Base-by-base conservation (phyloP, 2,888 invertebrate genomes). In the Pasiphila rectangulata region DNA sequence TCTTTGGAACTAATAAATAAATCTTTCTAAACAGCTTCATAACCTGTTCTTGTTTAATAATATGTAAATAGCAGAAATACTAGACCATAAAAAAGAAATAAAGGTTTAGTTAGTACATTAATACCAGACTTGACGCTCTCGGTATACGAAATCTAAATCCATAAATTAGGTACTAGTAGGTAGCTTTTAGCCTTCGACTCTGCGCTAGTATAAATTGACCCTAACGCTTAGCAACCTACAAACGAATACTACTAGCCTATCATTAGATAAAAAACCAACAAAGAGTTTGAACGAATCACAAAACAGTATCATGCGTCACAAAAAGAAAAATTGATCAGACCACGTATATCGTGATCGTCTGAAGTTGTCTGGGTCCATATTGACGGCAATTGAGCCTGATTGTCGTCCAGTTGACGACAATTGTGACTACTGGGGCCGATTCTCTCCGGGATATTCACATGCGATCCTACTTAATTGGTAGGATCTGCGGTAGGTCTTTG, bases 371-470 rank as follows among this genome's bases (percentile, higher is more conserved):
- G 67, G 69, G 45, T 62, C 72, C 66, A 80, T 82, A 87, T 86
- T 85, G 87, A 75, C 69, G 72, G 63, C 82, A 87, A 87, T 87
- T 87, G 87, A 58, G 62, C 71, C 64, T 84, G 85, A 87, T 87
- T 87, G 87, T 73, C 62, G 75, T 53, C 78, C 75, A 85, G 83
- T 87, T 84, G 75, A 72, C 71, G 69, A 64, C 87, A 87, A 87
- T 87, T 87, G 87, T n/a, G 53, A 51, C 57, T 55, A 61, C 69
- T 56, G 54, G 50, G 48, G 41, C 50, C 54, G 41, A 50, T 47
- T 77, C 76, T 75, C 58, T 70, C 58, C 64, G 72, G 80, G 82
- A 79, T 79, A 79, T 82, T 83, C 83, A 75, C 79, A 80, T 81
- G 76, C 72, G 56, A 75, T 71, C 68, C n/a, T 65, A 67, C 70